These are phyloP conservation scores for Chromis chromis DNA, from an alignment of 2,797 vertebrate genomes.

Conservation along the genomic window DNA sequence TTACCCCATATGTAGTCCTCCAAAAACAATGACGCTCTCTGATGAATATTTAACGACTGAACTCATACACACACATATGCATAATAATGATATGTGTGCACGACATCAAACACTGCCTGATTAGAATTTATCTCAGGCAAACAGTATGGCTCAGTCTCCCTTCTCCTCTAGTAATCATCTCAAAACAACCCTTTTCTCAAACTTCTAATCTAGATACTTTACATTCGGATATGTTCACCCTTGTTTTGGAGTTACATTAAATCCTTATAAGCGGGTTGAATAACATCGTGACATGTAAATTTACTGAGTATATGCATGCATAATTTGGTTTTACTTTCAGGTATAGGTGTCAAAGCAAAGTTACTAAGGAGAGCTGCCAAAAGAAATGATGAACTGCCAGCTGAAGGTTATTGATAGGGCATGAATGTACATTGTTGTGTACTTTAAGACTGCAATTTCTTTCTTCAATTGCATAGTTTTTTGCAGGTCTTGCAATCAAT, in stretches of 20 bases:
- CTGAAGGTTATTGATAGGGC: not conserved
- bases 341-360: not conserved
- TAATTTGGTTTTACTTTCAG: not conserved
- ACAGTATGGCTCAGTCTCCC: conserved; percentile 13
- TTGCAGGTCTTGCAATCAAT: no score
- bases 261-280: not conserved
- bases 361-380: not conserved
- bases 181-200: not conserved
- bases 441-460: no score
- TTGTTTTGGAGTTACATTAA: not conserved
- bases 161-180: conserved; percentile 10
- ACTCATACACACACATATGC: conserved; percentile 61
- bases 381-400: not conserved
- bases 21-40: conserved; percentile 80
- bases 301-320: not conserved
- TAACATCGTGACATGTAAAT: not conserved
- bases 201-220: not conserved
- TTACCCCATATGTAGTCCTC: conserved; percentile 82
- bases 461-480: no score
- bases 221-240: not conserved
- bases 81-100: conserved; percentile 55
- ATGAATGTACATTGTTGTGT: not conserved
- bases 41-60: conserved; percentile 82
- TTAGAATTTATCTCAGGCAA: conserved; percentile 62
- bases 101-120: conserved; percentile 66